Conservation (phyloP, 1,140 invertebrate genomes). For the Macrocentrus cingulum region DNA sequence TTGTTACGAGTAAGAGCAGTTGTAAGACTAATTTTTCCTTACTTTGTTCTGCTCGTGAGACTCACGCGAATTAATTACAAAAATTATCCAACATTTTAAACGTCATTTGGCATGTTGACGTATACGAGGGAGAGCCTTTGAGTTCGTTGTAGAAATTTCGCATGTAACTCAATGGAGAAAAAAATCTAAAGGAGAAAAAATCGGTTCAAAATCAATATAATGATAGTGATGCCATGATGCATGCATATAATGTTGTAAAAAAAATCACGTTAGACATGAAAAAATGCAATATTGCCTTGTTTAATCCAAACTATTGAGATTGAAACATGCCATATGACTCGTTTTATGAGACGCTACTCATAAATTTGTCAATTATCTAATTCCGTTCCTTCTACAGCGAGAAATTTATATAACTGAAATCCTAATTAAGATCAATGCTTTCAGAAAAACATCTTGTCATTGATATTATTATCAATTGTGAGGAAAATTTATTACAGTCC, state of each 20-base stretch:
- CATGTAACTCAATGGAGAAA: too few species aligned
- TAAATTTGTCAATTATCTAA: too few species aligned
- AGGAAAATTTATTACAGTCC: neutral
- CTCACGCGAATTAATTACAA: neutral
- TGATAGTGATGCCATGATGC: neutral
- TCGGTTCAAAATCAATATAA: neutral
- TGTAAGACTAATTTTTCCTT: neutral
- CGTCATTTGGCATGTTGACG: constrained; percentile 8
- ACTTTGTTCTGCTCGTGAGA: neutral
- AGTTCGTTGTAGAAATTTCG: neutral
- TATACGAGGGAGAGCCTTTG: neutral
- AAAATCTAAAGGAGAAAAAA: too few species aligned
- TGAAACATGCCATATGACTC: neutral
- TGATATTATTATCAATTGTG: neutral
- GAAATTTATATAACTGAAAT: too few species aligned
- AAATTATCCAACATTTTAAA: constrained; percentile 15
- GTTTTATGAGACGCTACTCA: too few species aligned
- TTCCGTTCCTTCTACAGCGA: too few species aligned
- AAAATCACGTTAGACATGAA: neutral
- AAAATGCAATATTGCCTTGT: neutral
- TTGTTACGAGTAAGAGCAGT: too few species aligned
- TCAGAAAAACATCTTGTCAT: too few species aligned
- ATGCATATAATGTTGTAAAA: neutral
- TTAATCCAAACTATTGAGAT: neutral
- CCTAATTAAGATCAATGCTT: too few species aligned